Conservation (phyloP, 1,140 invertebrate genomes). For the Limonius californicus region DNA sequence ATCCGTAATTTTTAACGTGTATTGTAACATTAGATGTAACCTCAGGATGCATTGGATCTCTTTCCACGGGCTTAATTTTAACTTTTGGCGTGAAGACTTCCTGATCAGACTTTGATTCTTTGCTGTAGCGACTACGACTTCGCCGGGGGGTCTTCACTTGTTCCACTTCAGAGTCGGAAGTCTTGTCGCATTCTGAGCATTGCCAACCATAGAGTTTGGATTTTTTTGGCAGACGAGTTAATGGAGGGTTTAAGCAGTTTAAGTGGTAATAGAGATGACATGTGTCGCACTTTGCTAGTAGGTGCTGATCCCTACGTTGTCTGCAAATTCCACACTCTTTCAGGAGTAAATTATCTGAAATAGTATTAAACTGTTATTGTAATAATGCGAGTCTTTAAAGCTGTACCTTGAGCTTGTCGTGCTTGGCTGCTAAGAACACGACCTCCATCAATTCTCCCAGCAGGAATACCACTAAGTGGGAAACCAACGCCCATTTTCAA, state of each 20-base stretch:
- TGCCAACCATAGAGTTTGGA: constrained; percentile 93
- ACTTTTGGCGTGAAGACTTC: constrained; percentile 53
- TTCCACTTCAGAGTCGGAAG: constrained; percentile 71
- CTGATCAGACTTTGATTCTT: constrained; percentile 29
- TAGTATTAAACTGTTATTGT: too few species aligned
- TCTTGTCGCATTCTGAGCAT: constrained; percentile 86
- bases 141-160: constrained; percentile 74
- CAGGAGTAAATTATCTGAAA: constrained; percentile 41
- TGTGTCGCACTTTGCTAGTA: constrained; percentile 90
- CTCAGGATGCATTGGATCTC: constrained; percentile 29
- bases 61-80: constrained; percentile 57
- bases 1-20: constrained; percentile 15
- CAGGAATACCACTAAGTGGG: constrained; percentile 63
- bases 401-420: constrained; percentile 50
- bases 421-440: constrained; percentile 57
- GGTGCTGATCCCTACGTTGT: constrained; percentile 76
- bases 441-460: constrained; percentile 48
- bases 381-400: background rate
- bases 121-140: constrained; percentile 69
- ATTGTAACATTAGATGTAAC: constrained; percentile 14
- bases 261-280: constrained; percentile 92
- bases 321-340: constrained; percentile 82
- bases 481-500: constrained; percentile 80
- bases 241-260: constrained; percentile 85
- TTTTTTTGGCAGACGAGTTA: constrained; percentile 91